Evolutionary conservation across 2,797 vertebrate genomes (phyloP), one percentile per base, ranked within the genome.

Genomic region (Mycteria americana): DNA sequence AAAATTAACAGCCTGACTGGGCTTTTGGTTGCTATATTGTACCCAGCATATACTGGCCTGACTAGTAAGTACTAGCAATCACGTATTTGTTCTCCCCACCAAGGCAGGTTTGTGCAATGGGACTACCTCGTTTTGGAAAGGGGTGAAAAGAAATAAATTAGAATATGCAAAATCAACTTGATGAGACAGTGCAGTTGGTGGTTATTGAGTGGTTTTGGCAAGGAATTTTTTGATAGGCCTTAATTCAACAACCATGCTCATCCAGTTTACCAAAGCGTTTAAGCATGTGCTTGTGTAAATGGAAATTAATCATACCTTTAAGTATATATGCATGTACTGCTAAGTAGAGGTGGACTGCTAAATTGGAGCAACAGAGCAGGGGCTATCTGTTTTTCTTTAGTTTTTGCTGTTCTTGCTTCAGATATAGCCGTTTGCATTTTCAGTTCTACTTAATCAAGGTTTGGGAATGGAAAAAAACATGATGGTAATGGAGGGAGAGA

Each of bases 361-460:
- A 50, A 56, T 15, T 17, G 37, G 53, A 57, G 39, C 24, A 31
- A 6, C 43, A 31, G 37, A 85, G 59, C 74, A 46, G 59, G 45
- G 31, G 2, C 5, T 60, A 0, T 3, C 11, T 21, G 41, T 3
- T 41, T 72, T n/a, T 19, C 62, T 75, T 25, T 2, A 7, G 5
- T 0, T 46, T 31, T 43, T 67, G 70, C 43, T 65, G 28, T 12
- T 82, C 21, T 75, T 82, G 18, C 35, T 76, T 77, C 51, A n/a
- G 25, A 3, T 46, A 1, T 0, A 51, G 41, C 30, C 18, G 16
- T 2, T 78, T 60, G 37, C 22, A 11, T 84, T 85, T 75, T 33
- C 51, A 56, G 3, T 72, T 80, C 27, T 43, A 1, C 10, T 35
- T 6, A 6, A 3, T 8, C 1, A 2, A 21, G 50, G 4, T 25